Evolutionary conservation across 2,113 vertebrate genomes (phyloP).

Genomic region (Harpagus bidentatus): DNA sequence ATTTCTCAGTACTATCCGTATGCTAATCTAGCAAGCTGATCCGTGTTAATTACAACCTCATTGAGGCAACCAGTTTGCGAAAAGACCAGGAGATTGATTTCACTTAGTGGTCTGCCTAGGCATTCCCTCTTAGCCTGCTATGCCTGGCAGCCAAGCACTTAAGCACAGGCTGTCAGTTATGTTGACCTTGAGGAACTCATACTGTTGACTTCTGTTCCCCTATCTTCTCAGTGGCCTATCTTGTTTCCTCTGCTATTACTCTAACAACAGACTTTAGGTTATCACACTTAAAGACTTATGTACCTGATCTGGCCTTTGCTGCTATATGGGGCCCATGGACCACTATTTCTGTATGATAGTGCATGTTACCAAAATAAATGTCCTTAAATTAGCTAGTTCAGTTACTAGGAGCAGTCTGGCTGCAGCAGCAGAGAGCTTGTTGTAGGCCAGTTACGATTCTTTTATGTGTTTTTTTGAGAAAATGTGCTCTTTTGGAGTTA

Average conservation of each 20-base stretch:
- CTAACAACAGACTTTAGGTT: not conserved
- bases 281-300: not conserved
- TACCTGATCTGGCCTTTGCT: not conserved
- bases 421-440: not conserved
- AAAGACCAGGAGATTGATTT: not conserved
- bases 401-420: not conserved
- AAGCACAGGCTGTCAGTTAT: not conserved
- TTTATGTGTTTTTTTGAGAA: not conserved
- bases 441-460: not conserved
- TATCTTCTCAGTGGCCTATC: not conserved
- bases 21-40: not conserved
- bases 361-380: not conserved
- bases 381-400: not conserved
- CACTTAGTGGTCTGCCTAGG: rapidly evolving
- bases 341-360: not conserved
- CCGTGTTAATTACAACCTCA: not conserved
- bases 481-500: not conserved
- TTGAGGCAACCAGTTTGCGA: not conserved
- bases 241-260: not conserved
- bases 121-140: not conserved
- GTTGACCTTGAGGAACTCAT: not conserved
- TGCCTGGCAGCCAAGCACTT: not conserved
- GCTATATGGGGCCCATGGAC: not conserved
- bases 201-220: not conserved
- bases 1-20: not conserved